Evolutionary conservation across 2,888 invertebrate genomes (phyloP).

Genomic region (Drosophila emarginata): DNA sequence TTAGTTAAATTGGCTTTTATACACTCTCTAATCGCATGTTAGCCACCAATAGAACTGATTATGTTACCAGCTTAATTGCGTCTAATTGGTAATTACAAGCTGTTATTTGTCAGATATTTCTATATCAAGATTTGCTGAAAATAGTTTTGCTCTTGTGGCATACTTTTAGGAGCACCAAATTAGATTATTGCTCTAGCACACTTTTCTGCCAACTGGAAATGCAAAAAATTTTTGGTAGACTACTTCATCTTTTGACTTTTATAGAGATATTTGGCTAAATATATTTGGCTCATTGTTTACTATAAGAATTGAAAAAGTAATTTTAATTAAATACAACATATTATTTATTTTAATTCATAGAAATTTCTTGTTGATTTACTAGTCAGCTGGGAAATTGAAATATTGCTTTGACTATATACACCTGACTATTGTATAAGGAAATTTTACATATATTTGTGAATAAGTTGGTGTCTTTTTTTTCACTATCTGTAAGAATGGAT

Average conservation of each 20-base stretch:
- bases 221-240: too few relatives aligned
- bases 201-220: neutral
- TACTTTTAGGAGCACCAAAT: neutral
- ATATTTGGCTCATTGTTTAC: too few relatives aligned
- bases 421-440: conserved; percentile 67
- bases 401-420: conserved; percentile 65
- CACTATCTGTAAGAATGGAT: conserved; percentile 10
- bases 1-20: neutral
- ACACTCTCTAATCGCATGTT: neutral
- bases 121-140: too few relatives aligned
- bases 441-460: conserved; percentile 52
- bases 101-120: neutral
- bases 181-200: neutral
- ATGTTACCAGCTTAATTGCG: neutral
- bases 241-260: too few relatives aligned
- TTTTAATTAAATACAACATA: too few relatives aligned
- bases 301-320: too few relatives aligned
- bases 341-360: neutral
- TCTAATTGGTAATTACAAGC: neutral
- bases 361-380: neutral
- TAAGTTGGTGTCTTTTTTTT: neutral
- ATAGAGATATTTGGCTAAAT: too few relatives aligned
- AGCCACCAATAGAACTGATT: neutral
- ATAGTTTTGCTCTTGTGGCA: neutral
- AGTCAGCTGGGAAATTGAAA: conserved; percentile 1